Evolutionary conservation across 2,113 vertebrate species (phyloP).

Genomic region (Prinia subflava): DNA sequence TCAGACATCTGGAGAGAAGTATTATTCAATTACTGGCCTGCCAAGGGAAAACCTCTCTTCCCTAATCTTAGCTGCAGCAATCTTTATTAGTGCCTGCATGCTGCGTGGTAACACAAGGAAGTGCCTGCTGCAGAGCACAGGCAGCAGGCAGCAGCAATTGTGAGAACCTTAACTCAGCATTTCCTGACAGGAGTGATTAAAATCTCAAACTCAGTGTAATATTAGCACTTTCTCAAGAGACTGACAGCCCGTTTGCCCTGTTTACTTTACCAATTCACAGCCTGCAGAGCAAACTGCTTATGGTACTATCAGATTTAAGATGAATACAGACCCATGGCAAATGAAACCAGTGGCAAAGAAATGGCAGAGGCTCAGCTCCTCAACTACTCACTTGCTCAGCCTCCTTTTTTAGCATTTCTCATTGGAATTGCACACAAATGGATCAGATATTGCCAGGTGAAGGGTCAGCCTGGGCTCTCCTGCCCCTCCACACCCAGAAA

Average conservation of each 20-base stretch:
- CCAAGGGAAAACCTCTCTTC: slow-evolving; percentile 46
- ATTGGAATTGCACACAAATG: rapidly evolving
- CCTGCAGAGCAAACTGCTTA: neutral
- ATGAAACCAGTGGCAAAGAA: neutral
- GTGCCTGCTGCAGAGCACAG: slow-evolving; percentile 19
- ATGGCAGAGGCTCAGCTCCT: neutral
- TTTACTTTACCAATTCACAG: slow-evolving; percentile 30
- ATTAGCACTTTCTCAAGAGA: slow-evolving; percentile 65
- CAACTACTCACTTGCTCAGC: neutral
- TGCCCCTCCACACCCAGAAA: neutral
- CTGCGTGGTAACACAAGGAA: neutral
- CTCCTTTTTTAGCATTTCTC: neutral
- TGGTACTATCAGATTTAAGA: neutral
- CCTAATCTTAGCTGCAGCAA: slow-evolving; percentile 10
- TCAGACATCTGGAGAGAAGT: slow-evolving; percentile 38
- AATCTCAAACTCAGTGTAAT: slow-evolving; percentile 57
- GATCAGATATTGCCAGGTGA: neutral
- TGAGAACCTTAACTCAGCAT: slow-evolving; percentile 64
- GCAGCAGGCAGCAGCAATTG: slow-evolving; percentile 46
- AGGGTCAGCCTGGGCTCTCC: neutral
- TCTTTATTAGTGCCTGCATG: neutral
- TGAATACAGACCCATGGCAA: neutral
- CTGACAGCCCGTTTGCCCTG: slow-evolving; percentile 36
- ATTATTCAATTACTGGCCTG: slow-evolving; percentile 39
- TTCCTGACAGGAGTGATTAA: slow-evolving; percentile 66